Base-by-base conservation (phyloP, 2,797 vertebrate genomes). In the Otolemur crassicaudatus region DNA sequence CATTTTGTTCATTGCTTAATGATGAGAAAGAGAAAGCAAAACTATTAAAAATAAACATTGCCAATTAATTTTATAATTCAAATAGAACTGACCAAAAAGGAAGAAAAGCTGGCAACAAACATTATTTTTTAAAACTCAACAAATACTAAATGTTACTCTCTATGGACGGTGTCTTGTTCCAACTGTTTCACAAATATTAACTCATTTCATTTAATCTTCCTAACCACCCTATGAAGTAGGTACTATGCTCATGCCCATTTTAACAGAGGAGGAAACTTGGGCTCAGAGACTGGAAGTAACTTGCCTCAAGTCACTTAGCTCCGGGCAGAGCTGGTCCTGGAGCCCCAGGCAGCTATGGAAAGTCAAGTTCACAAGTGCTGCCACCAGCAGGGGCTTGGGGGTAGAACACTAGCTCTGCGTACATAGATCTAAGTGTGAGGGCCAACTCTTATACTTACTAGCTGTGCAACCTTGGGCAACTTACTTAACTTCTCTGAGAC, bases 1-100 rank as follows among this genome's bases (percentile, higher is more conserved):
- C 23, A 12, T 77, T 95, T 97, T 58, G n/a, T 87, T 92, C 61
- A 61, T 75, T 83, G 89, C 89, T 94, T 53, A 40, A 17, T 25
- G 63, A 83, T 87, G 70, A 88, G 87, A 90, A 86, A 84, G 70
- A 31, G 83, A 97, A 94, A 95, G 91, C 14, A 34, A 96, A 95
- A 95, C 82, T 75, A 61, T 63, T 60, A 60, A 67, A 96, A 96
- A 94, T 83, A 91, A 95, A 94, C 37, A 82, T 91, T 95, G 94
- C 73, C 37, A 84, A 94, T 81, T 56, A 69, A 81, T 77, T 92
- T 80, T 79, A 79, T 76, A 22, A 31, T 92, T 96, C 82, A 92
- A 85, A 94, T 75, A 94, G 61, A 95, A 87, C 63, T 31, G 17
- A 87, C 25, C 8, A 6, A 8, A n/a, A 56, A 60, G 27, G 53